Conservation (phyloP, 2,797 vertebrate genomes). For the Babyrousa celebensis region DNA sequence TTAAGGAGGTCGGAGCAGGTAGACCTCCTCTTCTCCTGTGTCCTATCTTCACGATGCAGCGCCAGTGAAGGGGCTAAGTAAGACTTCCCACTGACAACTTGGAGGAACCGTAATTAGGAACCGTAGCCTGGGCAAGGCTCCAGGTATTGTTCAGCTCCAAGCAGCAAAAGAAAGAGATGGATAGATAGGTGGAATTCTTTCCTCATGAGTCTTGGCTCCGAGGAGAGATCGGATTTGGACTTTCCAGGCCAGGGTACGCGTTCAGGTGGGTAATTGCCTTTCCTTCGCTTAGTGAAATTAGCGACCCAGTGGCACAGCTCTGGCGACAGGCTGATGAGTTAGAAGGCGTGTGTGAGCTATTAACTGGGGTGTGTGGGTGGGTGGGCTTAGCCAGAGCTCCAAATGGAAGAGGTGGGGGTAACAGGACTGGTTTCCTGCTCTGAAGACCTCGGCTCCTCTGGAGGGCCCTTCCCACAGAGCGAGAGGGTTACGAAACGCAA, state of each 20-base stretch:
- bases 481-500: neutral
- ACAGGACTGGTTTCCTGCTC: neutral
- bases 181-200: slow-evolving; percentile 70
- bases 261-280: slow-evolving; percentile 44
- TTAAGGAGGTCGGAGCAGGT: slow-evolving; percentile 16
- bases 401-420: neutral
- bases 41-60: neutral
- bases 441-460: neutral
- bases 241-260: neutral
- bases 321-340: neutral
- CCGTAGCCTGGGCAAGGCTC: slow-evolving; percentile 7
- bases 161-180: slow-evolving; percentile 64
- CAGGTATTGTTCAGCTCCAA: slow-evolving; percentile 74
- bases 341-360: neutral
- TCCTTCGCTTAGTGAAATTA: slow-evolving; percentile 46
- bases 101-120: slow-evolving; percentile 62
- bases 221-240: slow-evolving; percentile 72
- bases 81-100: neutral
- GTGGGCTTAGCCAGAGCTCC: neutral
- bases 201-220: slow-evolving; percentile 76
- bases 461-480: neutral
- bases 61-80: slow-evolving; percentile 36
- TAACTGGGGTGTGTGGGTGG: neutral
- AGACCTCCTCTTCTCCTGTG: neutral
- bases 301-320: neutral